phyloP scores from a whole-genome alignment of 2,797 vertebrate species.

The Tinamus major region DNA sequence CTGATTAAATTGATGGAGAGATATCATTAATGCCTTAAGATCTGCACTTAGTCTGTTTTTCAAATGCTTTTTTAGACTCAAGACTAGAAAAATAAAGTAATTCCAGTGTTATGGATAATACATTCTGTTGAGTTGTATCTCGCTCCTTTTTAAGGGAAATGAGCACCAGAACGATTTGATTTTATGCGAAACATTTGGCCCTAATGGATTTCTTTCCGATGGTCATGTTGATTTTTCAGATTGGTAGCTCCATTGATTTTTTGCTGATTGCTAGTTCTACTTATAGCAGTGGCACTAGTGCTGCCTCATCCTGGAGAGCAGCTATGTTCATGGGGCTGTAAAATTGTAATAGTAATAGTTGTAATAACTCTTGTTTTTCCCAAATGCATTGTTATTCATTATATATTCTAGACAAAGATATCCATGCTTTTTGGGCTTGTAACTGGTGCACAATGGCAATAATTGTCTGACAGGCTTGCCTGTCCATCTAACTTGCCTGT shows the following conservation, averaged over 20 bases:
- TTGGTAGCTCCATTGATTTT: not conserved
- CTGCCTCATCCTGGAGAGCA: not conserved
- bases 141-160: slow-evolving; percentile 3
- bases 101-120: not conserved
- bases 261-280: not conserved
- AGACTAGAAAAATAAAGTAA: not conserved
- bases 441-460: not conserved
- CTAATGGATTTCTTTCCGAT: not conserved
- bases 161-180: not conserved
- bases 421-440: not conserved
- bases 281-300: not conserved
- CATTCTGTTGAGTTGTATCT: slow-evolving; percentile 35
- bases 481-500: not conserved
- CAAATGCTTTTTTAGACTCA: not conserved
- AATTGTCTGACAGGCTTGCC: not conserved
- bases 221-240: not conserved
- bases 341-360: not conserved
- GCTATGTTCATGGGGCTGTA: not conserved
- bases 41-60: not conserved
- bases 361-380: too few species aligned
- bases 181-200: slow-evolving; percentile 36
- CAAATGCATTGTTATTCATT: not conserved
- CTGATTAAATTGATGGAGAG: not conserved
- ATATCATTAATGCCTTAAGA: not conserved
- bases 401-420: not conserved